phyloP scores from a whole-genome alignment of 2,113 vertebrate species.

The Suricata suricatta region DNA sequence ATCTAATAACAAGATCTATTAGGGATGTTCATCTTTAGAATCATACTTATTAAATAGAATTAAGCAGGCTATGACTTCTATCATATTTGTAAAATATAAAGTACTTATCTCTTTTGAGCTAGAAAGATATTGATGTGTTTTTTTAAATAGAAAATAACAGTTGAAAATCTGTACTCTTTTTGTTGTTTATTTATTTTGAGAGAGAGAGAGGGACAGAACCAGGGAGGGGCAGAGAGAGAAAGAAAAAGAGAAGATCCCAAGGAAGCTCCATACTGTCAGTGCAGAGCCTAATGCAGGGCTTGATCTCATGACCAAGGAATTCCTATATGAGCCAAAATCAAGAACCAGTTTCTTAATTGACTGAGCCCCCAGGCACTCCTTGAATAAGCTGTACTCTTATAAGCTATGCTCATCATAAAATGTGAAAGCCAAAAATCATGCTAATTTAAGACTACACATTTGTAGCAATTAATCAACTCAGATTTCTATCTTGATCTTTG shows the following conservation, averaged over 20 bases:
- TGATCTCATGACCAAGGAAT: too few species aligned
- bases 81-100: slow-evolving; percentile 72
- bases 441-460: slow-evolving; percentile 25
- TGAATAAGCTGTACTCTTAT: slow-evolving; percentile 45
- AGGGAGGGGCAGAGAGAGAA: too few species aligned
- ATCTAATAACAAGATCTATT: slow-evolving; percentile 73
- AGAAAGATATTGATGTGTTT: slow-evolving; percentile 55
- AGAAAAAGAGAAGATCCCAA: too few species aligned
- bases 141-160: slow-evolving; percentile 71
- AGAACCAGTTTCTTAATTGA: too few species aligned
- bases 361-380: too few species aligned
- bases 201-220: too few species aligned
- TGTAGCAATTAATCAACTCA: slow-evolving; percentile 19
- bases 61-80: slow-evolving; percentile 72
- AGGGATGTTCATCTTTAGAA: slow-evolving; percentile 73
- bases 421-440: slow-evolving; percentile 63
- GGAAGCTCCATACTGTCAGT: too few species aligned
- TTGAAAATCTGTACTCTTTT: slow-evolving; percentile 37
- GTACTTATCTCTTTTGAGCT: slow-evolving; percentile 78
- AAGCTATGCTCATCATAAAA: slow-evolving; percentile 61
- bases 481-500: neutral
- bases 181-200: too few species aligned
- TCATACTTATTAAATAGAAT: slow-evolving; percentile 78
- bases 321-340: too few species aligned
- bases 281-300: too few species aligned